Base-by-base conservation (phyloP, 64 coral and sea anemone species). In the Montipora cactus region DNA sequence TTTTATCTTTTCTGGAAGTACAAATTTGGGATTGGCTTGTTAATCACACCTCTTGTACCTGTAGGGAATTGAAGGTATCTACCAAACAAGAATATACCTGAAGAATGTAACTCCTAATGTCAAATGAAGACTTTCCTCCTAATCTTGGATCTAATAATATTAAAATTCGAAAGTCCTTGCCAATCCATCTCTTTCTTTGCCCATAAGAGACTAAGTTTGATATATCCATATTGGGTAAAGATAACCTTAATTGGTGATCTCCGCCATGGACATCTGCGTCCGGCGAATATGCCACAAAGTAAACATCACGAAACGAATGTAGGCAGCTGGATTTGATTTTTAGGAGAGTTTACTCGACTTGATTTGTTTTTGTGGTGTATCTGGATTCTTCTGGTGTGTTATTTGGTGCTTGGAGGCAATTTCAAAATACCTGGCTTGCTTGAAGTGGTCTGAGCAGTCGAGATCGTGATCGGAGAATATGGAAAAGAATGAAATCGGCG, bases 241-340 rank as follows among this genome's bases (percentile, higher is more conserved):
- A 71, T 86, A 49, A 22, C 82, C 82, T 21, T 22, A 70, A 70
- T 50, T 71, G 82, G 82, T 28, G 50, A 51, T 71, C 66, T 70
- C 45, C 66, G 2, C 46, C 8, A 9, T 13, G 18, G 9, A 46
- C 82, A 86, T 70, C 67, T 86, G 82, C 64, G 67, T 64, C 82
- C 66, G 62, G 82, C 82, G 46, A 48, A 72, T 37, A 86, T 64
- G 4, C 22, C 22, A 23, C 16, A n/a, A 37, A 64, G 44, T 49
- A 85, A 70, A 85, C 44, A 72, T 71, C 47, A 72, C 82, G 67
- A 72, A 82, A 86, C 2, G 11, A 3, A 28, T 12, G 23, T 28
- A 28, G 10, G 10, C 16, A 61, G 79, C 55, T 81, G 79, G 18
- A 50, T n/a, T 72, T 19, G 47, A 8, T 50, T 5, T n/a, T 10